These are phyloP conservation scores for Montipora cactus DNA, from an alignment of 64 coral and sea anemone species.

Conservation along the genomic window DNA sequence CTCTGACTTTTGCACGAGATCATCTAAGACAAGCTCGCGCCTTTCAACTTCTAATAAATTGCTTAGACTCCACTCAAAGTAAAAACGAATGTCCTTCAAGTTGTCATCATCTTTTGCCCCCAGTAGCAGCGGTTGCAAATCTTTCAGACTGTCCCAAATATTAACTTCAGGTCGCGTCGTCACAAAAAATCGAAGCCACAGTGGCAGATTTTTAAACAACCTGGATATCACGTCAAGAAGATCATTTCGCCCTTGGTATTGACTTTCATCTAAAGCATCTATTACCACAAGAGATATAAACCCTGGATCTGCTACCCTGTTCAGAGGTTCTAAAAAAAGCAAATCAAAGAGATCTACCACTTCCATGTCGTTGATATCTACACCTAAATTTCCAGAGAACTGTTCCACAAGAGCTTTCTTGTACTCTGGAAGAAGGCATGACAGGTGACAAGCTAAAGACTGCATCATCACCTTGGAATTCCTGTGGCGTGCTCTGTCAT, in stretches of 20 bases:
- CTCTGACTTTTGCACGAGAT: background rate
- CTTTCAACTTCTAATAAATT: background rate
- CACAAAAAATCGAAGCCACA: constrained; percentile 37
- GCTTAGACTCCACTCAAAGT: background rate
- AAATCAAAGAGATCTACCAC: constrained; percentile 60
- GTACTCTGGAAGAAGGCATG: constrained; percentile 23
- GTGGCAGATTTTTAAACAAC: constrained; percentile 31
- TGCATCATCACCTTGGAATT: constrained; percentile 58
- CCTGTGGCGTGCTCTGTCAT: constrained; percentile 31
- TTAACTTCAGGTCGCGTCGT: constrained; percentile 55
- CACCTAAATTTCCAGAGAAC: constrained; percentile 42
- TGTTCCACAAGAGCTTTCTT: constrained; percentile 21
- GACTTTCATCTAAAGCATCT: constrained; percentile 68
- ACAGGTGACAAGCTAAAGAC: constrained; percentile 50
- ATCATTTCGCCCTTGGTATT: constrained; percentile 26
- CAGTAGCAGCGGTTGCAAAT: background rate
- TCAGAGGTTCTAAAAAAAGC: constrained; percentile 52
- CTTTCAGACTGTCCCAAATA: background rate
- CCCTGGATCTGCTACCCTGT: background rate
- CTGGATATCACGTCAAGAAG: constrained; percentile 18
- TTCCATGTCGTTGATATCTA: constrained; percentile 22
- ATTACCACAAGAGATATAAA: constrained; percentile 16
- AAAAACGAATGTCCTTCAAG: constrained; percentile 9
- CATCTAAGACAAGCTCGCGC: no score
- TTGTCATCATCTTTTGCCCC: background rate